These are phyloP conservation scores for Thamnophis elegans DNA, from an alignment of 2,797 vertebrate genomes.

Conservation along the genomic window DNA sequence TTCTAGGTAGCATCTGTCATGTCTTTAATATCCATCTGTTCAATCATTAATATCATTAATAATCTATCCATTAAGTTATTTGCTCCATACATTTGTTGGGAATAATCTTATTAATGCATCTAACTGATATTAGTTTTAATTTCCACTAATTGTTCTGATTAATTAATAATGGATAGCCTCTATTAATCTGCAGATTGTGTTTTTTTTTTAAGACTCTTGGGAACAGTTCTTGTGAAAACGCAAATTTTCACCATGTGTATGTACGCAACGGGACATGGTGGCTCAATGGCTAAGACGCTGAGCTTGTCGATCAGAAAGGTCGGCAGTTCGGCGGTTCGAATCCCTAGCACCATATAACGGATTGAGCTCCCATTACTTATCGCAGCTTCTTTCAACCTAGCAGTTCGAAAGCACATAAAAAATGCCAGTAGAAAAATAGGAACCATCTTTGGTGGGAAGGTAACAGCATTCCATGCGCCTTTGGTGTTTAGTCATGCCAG, in stretches of 20 bases:
- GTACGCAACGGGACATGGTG: too few relatives aligned
- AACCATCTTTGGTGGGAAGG: too few relatives aligned
- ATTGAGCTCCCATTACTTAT: too few relatives aligned
- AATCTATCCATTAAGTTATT: neutral
- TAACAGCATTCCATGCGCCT: too few relatives aligned
- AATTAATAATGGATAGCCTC: neutral
- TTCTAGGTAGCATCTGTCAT: neutral
- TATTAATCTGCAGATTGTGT: neutral
- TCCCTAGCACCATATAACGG: too few relatives aligned
- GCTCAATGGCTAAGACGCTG: too few relatives aligned
- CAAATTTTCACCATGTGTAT: neutral
- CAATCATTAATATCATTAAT: neutral
- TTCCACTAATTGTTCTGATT: neutral
- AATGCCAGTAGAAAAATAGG: too few relatives aligned
- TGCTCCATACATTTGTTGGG: neutral
- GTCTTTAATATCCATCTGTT: neutral
- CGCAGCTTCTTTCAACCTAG: too few relatives aligned
- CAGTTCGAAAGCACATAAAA: too few relatives aligned
- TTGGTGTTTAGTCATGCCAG: too few relatives aligned
- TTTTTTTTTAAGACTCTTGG: neutral
- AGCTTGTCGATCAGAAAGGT: too few relatives aligned
- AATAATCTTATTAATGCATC: neutral
- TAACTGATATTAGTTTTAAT: neutral
- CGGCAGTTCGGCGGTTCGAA: too few relatives aligned
- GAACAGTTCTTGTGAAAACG: neutral